phyloP scores from a whole-genome alignment of 2,888 invertebrate species.

The Candidula unifasciata region DNA sequence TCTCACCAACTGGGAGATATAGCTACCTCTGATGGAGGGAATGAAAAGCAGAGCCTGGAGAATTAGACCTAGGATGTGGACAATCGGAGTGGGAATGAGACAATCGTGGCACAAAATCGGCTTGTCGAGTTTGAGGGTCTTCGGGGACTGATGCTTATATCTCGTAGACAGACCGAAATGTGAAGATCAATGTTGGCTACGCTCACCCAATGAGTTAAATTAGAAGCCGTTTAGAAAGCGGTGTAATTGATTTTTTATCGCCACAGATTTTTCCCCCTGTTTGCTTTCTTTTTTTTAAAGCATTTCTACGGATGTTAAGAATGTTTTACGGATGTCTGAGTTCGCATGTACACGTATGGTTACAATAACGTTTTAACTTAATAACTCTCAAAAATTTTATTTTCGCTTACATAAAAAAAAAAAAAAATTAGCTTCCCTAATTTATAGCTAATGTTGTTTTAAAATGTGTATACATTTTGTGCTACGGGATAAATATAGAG shows the following conservation, averaged over 20 bases:
- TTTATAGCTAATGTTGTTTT: too few species aligned
- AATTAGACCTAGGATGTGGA: constrained; percentile 25
- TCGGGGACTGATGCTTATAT: constrained; percentile 23
- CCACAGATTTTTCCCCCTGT: not conserved
- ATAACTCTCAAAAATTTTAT: too few species aligned
- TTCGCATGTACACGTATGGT: too few species aligned
- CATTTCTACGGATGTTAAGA: not conserved
- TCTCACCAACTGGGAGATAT: constrained; percentile 11
- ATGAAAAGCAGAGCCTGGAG: constrained; percentile 19
- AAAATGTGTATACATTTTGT: too few species aligned
- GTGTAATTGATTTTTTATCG: constrained; percentile 8
- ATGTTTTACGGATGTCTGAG: not conserved
- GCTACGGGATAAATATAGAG: too few species aligned
- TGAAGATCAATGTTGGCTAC: constrained; percentile 15
- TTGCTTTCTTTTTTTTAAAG: too few species aligned
- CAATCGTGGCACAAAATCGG: constrained; percentile 1
- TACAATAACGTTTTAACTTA: too few species aligned
- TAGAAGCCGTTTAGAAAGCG: not conserved
- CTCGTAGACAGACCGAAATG: not conserved
- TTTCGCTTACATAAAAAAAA: too few species aligned
- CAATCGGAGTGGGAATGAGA: constrained; percentile 16
- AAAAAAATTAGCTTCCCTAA: too few species aligned
- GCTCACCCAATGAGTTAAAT: not conserved
- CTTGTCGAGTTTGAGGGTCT: constrained; percentile 21
- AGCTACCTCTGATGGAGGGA: constrained; percentile 28